These are phyloP conservation scores for Leptopilina myrica DNA, from an alignment of 2,888 invertebrate species.

Conservation along the genomic window DNA sequence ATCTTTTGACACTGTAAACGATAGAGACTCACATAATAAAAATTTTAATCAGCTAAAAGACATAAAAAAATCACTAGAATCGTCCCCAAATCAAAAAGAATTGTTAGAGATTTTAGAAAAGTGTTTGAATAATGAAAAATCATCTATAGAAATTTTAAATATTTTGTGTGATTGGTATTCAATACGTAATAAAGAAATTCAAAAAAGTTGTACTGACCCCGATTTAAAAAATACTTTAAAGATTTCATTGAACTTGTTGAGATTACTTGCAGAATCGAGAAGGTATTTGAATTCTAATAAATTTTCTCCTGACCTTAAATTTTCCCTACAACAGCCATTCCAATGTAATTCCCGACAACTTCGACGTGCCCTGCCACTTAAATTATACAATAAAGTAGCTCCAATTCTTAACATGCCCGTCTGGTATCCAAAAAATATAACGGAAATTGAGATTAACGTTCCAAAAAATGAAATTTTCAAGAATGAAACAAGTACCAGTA, in stretches of 20 bases:
- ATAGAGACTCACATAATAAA: not conserved
- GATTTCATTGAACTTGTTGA: slow-evolving; percentile 61
- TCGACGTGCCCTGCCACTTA: slow-evolving; percentile 61
- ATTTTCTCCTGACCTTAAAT: slow-evolving; percentile 62
- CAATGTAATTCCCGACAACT: slow-evolving; percentile 65
- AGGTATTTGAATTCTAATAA: slow-evolving; percentile 62
- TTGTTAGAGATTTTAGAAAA: slow-evolving; percentile 52
- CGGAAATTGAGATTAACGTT: not conserved
- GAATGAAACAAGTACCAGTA: slow-evolving; percentile 31
- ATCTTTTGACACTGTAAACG: not conserved
- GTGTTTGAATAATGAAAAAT: slow-evolving; percentile 45
- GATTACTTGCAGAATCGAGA: slow-evolving; percentile 68
- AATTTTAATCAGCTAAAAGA: not conserved
- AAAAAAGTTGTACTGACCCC: slow-evolving; percentile 27
- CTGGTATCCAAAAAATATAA: slow-evolving; percentile 51
- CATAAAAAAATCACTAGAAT: not conserved
- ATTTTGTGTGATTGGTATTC: slow-evolving; percentile 62
- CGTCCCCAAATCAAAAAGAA: slow-evolving; percentile 38
- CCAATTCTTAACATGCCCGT: slow-evolving; percentile 66
- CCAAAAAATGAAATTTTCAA: not conserved
- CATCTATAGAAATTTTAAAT: slow-evolving; percentile 55
- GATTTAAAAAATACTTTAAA: slow-evolving; percentile 51
- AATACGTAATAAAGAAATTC: slow-evolving; percentile 44
- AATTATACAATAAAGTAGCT: slow-evolving; percentile 67
- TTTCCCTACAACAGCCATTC: slow-evolving; percentile 66